Conservation (phyloP, 2,888 invertebrate species). For the Syritta pipiens region DNA sequence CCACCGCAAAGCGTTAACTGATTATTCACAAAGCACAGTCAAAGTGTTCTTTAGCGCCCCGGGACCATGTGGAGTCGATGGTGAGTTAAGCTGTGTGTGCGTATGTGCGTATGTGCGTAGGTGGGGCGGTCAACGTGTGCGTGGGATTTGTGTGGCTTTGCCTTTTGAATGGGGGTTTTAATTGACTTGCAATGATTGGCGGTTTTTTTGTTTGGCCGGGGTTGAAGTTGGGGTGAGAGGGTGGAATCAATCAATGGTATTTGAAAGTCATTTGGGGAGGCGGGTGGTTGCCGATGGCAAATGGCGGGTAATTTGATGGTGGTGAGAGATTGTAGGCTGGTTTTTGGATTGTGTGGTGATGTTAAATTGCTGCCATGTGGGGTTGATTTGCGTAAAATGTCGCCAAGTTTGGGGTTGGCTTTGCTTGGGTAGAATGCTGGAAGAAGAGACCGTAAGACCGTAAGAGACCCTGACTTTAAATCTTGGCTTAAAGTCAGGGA, state of each 20-base stretch:
- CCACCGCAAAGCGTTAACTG: conserved; percentile 75
- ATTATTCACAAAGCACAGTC: conserved; percentile 77
- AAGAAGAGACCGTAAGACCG: too few relatives aligned
- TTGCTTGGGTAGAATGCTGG: too few relatives aligned
- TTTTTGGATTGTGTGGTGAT: too few relatives aligned
- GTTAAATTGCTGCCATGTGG: too few relatives aligned
- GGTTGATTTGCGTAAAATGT: too few relatives aligned
- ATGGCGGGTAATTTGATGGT: not conserved
- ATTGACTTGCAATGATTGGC: conserved; percentile 24
- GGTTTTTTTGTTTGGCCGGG: not conserved
- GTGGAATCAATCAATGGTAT: not conserved
- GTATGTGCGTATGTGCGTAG: not conserved
- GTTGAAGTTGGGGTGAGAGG: not conserved
- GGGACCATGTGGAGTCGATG: conserved; percentile 75
- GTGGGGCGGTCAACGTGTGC: not conserved
- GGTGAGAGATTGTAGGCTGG: not conserved
- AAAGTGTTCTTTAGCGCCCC: conserved; percentile 76
- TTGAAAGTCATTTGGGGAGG: not conserved
- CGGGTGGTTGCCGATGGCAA: not conserved
- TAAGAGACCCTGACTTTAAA: too few relatives aligned
- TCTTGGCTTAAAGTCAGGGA: too few relatives aligned
- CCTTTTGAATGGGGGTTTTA: conserved; percentile 16
- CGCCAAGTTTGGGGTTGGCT: too few relatives aligned
- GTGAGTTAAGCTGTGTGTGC: conserved; percentile 73
- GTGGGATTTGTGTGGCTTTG: not conserved